Base-by-base conservation (phyloP, 2,888 invertebrate genomes). In the Sphaerophoria taeniata region DNA sequence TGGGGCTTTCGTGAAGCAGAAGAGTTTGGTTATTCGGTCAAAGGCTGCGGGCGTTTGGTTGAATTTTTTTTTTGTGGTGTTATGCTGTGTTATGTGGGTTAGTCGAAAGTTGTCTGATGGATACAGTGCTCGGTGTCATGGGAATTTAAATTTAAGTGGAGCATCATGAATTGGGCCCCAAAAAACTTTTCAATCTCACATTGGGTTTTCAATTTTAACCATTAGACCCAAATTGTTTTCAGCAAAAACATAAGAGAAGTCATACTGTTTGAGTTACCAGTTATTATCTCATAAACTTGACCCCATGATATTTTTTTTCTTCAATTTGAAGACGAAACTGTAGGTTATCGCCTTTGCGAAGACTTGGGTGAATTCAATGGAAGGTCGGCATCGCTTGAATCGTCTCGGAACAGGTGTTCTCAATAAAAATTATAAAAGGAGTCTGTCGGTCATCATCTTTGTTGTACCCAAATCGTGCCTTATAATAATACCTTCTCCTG, bases 221-320 rank as follows among this genome's bases (percentile, higher is more conserved):
- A 24, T 24, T 24, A 24, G 24, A 24, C 24, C 1, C 24, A 24
- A 24, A 24, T 24, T 24, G 1, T 24, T 24, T 24, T 24, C 24
- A 24, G 24, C 24, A 24, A 24, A 24, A 24, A 24, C 24, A 2
- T 24, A 24, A 24, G 2, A 24, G 24, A 24, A 24, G 24, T 24
- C 24, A 24, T 24, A 43, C 51, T 31, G 24, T 24, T 43, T 43
- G 63, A 53, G 34, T 47, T 51, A 63, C 67, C 53, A 71, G 71
- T 55, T 63, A 65, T 75, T 71, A 71, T 60, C 83, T 71, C 71
- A 75, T 84, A 71, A 75, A 84, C 84, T 84, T 84, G 84, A 84
- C 79, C 84, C 56, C 47, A 49, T 84, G 80, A 61, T 71, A 80
- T 75, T 79, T 75, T 34, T 61, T 39, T 39, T 39, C 43, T 70